Conservation (phyloP, 2,113 vertebrate species). For the Pelmatolapia mariae region DNA sequence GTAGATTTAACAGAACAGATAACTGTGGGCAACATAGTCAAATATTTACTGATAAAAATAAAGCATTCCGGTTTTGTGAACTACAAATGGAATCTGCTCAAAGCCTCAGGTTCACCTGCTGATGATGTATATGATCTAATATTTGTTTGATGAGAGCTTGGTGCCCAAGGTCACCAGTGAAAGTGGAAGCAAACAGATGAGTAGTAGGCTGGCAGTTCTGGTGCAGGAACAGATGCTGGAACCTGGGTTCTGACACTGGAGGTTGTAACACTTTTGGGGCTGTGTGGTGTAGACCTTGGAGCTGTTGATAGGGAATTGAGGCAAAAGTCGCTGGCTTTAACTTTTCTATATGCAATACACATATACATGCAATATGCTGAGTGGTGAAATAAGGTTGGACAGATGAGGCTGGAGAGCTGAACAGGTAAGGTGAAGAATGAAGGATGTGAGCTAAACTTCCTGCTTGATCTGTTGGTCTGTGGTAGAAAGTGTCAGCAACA, state of each 20-base stretch:
- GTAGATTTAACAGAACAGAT: neutral
- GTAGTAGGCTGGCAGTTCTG: neutral
- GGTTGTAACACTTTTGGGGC: neutral
- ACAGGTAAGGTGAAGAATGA: neutral
- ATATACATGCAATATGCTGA: neutral
- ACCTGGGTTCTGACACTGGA: neutral
- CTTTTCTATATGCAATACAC: neutral
- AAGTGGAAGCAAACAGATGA: neutral
- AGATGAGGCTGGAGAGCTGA: neutral
- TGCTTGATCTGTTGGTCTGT: neutral
- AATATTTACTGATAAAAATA: neutral
- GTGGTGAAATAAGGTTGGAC: neutral
- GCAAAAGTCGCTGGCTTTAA: neutral
- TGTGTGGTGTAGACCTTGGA: neutral
- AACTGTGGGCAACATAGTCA: neutral
- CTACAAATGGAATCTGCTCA: neutral
- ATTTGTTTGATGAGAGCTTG: neutral
- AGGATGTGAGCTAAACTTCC: neutral
- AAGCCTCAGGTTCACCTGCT: neutral
- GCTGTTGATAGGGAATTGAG: neutral
- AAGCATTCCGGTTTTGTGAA: rapidly evolving
- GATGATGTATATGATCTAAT: neutral
- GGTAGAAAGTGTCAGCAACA: neutral
- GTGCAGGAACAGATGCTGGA: neutral
- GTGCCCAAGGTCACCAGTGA: rapidly evolving